Percentiles rank a stretch among this genome's conserved stretches.
Evolutionary conservation across 2,113 vertebrate species (phyloP).

Genomic region (Corythaixoides concolor): DNA sequence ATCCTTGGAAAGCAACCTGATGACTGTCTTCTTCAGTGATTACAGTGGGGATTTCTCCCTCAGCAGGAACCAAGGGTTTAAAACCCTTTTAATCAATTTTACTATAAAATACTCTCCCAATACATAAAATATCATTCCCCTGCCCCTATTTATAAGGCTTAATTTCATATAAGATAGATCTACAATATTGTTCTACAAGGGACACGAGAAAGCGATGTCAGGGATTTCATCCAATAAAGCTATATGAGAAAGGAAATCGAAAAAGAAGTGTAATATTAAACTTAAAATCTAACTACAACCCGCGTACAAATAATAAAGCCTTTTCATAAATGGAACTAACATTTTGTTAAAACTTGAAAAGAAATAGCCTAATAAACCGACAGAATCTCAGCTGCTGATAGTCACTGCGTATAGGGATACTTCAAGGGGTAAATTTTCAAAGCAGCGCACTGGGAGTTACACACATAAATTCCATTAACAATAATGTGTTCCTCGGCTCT

Average conservation of each 20-base stretch:
- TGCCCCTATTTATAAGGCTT: background rate
- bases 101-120: constrained; percentile 11
- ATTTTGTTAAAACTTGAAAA: constrained; percentile 49
- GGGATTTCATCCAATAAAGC: background rate
- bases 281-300: constrained; percentile 30
- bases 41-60: constrained; percentile 39
- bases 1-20: constrained; percentile 43
- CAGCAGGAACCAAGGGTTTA: constrained; percentile 24
- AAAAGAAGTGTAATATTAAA: background rate
- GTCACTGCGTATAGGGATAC: constrained; percentile 11
- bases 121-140: constrained; percentile 24
- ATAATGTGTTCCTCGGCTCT: constrained; percentile 52
- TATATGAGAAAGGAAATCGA: background rate
- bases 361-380: constrained; percentile 49
- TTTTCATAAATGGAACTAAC: constrained; percentile 10
- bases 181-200: background rate
- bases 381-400: constrained; percentile 9
- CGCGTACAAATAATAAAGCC: constrained; percentile 8
- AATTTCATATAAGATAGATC: background rate
- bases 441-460: constrained; percentile 38
- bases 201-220: background rate
- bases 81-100: constrained; percentile 49
- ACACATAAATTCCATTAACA: constrained; percentile 64
- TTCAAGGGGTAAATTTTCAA: constrained; percentile 60
- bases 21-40: constrained; percentile 22